Conservation (phyloP, 1,140 invertebrate genomes). For the Planococcus citri region DNA sequence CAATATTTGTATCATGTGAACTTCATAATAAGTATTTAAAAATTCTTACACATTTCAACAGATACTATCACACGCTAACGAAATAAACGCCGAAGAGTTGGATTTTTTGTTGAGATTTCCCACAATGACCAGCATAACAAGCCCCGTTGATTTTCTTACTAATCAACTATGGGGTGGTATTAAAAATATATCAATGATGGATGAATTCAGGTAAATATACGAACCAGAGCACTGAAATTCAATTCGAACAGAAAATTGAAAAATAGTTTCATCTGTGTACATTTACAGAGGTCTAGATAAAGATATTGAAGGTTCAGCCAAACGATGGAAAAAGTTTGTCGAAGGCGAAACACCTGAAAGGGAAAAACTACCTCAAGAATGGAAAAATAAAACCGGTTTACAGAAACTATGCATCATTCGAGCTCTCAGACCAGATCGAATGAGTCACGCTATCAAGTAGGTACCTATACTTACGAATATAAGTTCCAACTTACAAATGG, state of each 20-base stretch:
- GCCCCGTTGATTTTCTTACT: conserved; percentile 75
- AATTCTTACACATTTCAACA: conserved; percentile 32
- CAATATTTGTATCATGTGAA: background rate
- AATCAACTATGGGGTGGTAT: conserved; percentile 79
- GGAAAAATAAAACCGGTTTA: conserved; percentile 83
- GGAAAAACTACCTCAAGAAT: conserved; percentile 89
- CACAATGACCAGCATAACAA: conserved; percentile 45
- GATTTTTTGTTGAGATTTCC: conserved; percentile 81
- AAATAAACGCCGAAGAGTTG: conserved; percentile 57
- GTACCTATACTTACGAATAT: background rate
- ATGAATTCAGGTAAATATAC: conserved; percentile 46
- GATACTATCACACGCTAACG: conserved; percentile 52
- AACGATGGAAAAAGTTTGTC: conserved; percentile 84
- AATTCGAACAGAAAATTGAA: no score
- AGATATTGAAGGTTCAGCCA: conserved; percentile 82
- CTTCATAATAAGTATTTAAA: no score
- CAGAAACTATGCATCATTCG: conserved; percentile 86
- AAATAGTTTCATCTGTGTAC: no score
- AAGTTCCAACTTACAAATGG: no score
- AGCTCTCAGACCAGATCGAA: conserved; percentile 64
- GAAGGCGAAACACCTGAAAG: conserved; percentile 83
- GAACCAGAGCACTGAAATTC: no score
- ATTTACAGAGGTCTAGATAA: conserved; percentile 59
- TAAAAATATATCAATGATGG: conserved; percentile 55
- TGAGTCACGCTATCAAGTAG: conserved; percentile 55